A percentile compares a stretch with the other conserved stretches of the same genome.
Conservation (phyloP, 2,797 vertebrate species). For the Urocyon cinereoargenteus region DNA sequence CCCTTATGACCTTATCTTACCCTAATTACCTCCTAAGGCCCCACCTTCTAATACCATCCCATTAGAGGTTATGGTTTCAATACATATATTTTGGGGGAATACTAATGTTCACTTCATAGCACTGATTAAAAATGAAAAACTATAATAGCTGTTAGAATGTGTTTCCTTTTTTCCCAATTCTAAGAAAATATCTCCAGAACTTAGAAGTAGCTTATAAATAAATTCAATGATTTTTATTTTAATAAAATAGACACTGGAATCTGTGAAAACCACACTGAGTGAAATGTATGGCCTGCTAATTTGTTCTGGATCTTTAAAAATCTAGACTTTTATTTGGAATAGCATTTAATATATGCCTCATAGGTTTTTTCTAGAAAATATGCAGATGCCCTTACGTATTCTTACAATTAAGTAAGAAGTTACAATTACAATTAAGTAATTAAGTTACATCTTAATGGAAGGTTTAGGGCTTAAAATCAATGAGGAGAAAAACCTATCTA, state of each 20-base stretch:
- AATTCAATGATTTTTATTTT: neutral
- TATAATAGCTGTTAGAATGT: neutral
- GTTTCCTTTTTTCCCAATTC: neutral
- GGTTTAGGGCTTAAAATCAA: neutral
- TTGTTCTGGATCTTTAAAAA: constrained; percentile 39
- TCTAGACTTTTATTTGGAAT: neutral
- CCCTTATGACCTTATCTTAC: neutral
- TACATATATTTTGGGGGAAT: neutral
- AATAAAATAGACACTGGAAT: neutral
- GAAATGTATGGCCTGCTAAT: neutral
- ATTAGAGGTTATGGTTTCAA: neutral
- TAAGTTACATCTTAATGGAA: neutral
- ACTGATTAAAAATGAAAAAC: neutral
- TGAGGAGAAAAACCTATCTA: neutral
- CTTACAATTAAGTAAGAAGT: neutral
- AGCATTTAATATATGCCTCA: neutral
- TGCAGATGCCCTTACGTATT: neutral
- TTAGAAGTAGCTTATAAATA: neutral
- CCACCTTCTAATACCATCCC: neutral
- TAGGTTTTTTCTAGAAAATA: neutral
- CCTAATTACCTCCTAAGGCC: neutral
- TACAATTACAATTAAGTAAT: too few species aligned
- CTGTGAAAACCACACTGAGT: neutral
- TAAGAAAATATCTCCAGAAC: constrained; percentile 12
- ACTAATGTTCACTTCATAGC: neutral